A percentile compares a stretch with the other conserved stretches of the same genome.
These are phyloP conservation scores for Nannoperca australis DNA, from an alignment of 2,797 vertebrate species.

Conservation along the genomic window DNA sequence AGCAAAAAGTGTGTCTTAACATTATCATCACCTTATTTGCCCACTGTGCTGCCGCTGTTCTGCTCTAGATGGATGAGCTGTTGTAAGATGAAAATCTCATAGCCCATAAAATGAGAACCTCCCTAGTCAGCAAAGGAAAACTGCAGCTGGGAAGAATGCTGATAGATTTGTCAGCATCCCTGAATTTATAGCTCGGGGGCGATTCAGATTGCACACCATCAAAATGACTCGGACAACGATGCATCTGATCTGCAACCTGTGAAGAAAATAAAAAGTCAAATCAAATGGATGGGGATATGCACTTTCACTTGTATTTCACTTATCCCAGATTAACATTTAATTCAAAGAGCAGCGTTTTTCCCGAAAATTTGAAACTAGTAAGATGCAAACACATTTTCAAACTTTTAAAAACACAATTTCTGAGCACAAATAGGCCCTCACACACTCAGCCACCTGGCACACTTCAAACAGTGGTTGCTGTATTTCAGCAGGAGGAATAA, in stretches of 20 bases:
- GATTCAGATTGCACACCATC: constrained; percentile 26
- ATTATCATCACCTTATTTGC: constrained; percentile 36
- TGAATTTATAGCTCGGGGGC: constrained; percentile 33
- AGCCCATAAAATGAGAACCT: constrained; percentile 43
- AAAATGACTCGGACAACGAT: constrained; percentile 12
- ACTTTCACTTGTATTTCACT: neutral
- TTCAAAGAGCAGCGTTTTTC: neutral
- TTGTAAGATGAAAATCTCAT: constrained; percentile 43
- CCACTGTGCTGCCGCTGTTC: constrained; percentile 34
- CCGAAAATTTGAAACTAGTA: neutral
- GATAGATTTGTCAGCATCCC: constrained; percentile 44
- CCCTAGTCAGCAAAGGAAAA: constrained; percentile 67
- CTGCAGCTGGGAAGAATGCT: constrained; percentile 45
- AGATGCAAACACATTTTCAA: neutral
- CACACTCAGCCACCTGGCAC: neutral
- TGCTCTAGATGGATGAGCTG: constrained; percentile 63
- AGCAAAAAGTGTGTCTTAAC: constrained; percentile 33
- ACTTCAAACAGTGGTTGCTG: neutral
- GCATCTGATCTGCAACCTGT: neutral
- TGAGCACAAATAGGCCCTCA: neutral
- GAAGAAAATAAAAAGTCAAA: neutral
- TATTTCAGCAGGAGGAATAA: constrained; percentile 5
- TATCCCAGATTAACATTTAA: neutral
- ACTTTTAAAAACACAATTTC: neutral
- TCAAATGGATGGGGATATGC: neutral